Percentiles rank a stretch among this genome's conserved stretches.
Conservation (phyloP, 2,888 invertebrate species). For the Rhabditoides inermis region DNA sequence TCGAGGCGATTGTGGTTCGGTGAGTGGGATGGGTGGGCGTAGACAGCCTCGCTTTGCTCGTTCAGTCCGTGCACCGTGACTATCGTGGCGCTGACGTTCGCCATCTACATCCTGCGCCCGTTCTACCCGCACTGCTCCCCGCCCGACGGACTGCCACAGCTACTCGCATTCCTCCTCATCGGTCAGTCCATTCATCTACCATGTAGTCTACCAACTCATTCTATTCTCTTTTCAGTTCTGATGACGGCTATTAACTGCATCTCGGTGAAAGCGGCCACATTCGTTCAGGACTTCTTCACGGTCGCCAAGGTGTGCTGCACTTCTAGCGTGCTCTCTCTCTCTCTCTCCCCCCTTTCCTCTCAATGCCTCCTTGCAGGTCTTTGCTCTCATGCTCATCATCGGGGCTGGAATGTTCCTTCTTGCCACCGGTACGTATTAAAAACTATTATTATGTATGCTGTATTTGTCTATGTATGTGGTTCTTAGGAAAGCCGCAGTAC, state of each 20-base stretch:
- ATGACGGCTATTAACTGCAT: conserved; percentile 93
- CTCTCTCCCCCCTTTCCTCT: no score
- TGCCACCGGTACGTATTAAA: conserved; percentile 61
- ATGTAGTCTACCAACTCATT: neutral
- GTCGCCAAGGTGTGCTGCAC: conserved; percentile 69
- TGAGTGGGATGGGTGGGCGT: neutral
- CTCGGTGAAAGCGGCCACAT: conserved; percentile 88
- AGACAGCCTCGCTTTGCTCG: neutral
- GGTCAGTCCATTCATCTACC: conserved; percentile 62
- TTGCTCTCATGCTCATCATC: conserved; percentile 84
- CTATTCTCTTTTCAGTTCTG: conserved; percentile 65
- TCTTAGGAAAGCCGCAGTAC: conserved; percentile 71
- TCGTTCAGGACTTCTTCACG: conserved; percentile 90
- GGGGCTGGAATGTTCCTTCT: conserved; percentile 81
- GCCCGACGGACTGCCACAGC: conserved; percentile 74
- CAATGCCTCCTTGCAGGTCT: no score
- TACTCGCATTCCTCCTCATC: conserved; percentile 86
- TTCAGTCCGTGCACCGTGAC: conserved; percentile 84
- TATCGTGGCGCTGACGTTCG: conserved; percentile 92
- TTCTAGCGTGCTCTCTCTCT: no score
- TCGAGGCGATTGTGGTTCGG: conserved; percentile 79
- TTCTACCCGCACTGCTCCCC: conserved; percentile 89
- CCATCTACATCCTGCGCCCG: conserved; percentile 87
- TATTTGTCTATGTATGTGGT: neutral
- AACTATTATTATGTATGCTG: neutral